Evolutionary conservation across 1,140 invertebrate genomes (phyloP).

Genomic region (Heliconius himera): DNA sequence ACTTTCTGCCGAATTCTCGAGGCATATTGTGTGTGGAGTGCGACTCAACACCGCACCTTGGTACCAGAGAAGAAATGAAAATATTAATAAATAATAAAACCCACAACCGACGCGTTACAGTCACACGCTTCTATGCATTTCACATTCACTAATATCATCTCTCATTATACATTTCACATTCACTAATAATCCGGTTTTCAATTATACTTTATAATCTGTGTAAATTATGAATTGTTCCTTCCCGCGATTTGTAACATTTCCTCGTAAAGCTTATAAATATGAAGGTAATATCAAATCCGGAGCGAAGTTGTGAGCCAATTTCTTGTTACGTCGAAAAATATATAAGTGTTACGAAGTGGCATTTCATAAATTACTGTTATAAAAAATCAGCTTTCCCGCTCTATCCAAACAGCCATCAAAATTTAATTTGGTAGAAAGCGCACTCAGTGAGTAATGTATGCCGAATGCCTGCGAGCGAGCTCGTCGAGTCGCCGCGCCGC

Average conservation of each 20-base stretch:
- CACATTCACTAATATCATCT: background rate
- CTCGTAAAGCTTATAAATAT: conserved; percentile 15
- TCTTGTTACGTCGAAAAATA: conserved; percentile 39
- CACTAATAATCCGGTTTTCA: background rate
- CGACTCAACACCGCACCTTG: no score
- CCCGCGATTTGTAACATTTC: conserved; percentile 5
- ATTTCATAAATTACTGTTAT: conserved; percentile 49
- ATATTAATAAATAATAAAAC: no score
- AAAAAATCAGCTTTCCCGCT: conserved; percentile 44
- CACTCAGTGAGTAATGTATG: conserved; percentile 67
- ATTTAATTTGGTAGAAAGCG: conserved; percentile 75
- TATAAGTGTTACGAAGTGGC: conserved; percentile 41
- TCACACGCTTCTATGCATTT: no score
- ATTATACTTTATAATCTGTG: background rate
- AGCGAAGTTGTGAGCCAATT: conserved; percentile 35
- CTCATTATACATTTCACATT: background rate
- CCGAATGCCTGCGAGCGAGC: conserved; percentile 50
- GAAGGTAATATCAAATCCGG: conserved; percentile 34
- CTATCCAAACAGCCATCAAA: conserved; percentile 63
- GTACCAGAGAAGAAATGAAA: no score
- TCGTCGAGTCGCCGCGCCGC: conserved; percentile 23
- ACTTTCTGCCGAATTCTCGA: no score
- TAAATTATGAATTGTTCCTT: background rate
- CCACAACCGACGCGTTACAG: no score
- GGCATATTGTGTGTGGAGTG: no score